These are phyloP conservation scores for Lymantria monacha DNA, from an alignment of 2,888 invertebrate species.

Conservation along the genomic window DNA sequence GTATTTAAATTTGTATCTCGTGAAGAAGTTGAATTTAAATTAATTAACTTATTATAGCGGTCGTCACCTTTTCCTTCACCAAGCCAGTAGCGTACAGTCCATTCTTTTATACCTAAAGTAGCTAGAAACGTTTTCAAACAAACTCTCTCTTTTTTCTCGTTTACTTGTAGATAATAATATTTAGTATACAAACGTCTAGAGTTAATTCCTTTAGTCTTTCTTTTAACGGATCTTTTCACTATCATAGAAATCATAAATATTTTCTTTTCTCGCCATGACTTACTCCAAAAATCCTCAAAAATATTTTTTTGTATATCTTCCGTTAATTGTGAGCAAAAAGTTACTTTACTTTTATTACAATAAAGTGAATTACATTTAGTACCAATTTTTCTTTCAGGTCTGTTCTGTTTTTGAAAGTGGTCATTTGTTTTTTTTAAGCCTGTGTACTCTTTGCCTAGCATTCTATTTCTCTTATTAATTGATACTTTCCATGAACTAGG, in stretches of 20 bases:
- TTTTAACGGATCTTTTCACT: constrained; percentile 1
- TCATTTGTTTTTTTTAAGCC: neutral
- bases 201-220: constrained; percentile 1
- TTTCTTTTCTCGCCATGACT: constrained; percentile 2
- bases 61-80: neutral
- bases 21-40: neutral
- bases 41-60: neutral
- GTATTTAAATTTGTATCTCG: neutral
- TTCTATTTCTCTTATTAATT: neutral
- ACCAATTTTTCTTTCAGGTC: neutral
- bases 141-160: constrained; percentile 21
- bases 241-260: constrained; percentile 2
- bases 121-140: constrained; percentile 26
- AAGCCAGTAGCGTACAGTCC: constrained; percentile 29
- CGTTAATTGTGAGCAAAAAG: constrained; percentile 1
- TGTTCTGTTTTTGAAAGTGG: neutral
- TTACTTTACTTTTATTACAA: neutral
- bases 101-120: constrained; percentile 28
- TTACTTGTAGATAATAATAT: constrained; percentile 8
- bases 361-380: neutral
- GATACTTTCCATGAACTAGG: neutral
- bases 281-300: constrained; percentile 1
- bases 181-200: constrained; percentile 14
- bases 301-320: neutral
- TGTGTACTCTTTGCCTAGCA: neutral